These are phyloP conservation scores for Brachionus calyciflorus DNA, from an alignment of 1,140 invertebrate genomes.

Conservation along the genomic window DNA sequence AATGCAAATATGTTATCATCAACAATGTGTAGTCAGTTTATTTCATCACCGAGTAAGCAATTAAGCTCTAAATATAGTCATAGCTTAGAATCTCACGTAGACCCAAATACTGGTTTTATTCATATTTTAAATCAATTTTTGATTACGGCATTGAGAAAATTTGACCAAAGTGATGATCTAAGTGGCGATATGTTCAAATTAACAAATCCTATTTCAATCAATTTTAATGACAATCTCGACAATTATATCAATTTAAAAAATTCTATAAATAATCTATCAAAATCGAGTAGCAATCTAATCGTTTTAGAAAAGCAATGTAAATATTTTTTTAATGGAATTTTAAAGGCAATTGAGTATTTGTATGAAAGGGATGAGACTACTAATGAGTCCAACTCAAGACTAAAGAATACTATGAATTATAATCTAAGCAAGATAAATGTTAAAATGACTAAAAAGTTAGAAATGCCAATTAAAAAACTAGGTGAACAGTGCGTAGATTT, in stretches of 20 bases:
- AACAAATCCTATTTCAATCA: not conserved
- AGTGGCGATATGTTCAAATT: not conserved
- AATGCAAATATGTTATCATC: not conserved
- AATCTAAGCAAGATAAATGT: conserved; percentile 33
- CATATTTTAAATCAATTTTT: conserved; percentile 34
- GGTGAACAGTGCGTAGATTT: conserved; percentile 13
- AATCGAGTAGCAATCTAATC: not conserved
- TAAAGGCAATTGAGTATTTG: conserved; percentile 29
- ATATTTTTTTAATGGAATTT: not conserved
- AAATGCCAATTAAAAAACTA: not conserved
- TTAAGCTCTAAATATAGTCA: not conserved
- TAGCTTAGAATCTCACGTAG: not conserved
- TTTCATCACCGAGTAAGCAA: conserved; percentile 12
- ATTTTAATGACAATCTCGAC: conserved; percentile 35
- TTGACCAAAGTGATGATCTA: not conserved
- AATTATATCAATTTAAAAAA: not conserved
- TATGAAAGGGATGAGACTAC: conserved; percentile 3
- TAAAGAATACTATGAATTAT: not conserved
- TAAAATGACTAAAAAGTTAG: not conserved
- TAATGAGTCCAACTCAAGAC: not conserved
- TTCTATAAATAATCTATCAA: not conserved
- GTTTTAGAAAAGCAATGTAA: not conserved
- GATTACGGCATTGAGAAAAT: not conserved
- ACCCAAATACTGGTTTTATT: not conserved
- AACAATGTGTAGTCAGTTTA: conserved; percentile 11